These are phyloP conservation scores for Scrobipalpa costella DNA, from an alignment of 2,888 invertebrate species.

Conservation along the genomic window DNA sequence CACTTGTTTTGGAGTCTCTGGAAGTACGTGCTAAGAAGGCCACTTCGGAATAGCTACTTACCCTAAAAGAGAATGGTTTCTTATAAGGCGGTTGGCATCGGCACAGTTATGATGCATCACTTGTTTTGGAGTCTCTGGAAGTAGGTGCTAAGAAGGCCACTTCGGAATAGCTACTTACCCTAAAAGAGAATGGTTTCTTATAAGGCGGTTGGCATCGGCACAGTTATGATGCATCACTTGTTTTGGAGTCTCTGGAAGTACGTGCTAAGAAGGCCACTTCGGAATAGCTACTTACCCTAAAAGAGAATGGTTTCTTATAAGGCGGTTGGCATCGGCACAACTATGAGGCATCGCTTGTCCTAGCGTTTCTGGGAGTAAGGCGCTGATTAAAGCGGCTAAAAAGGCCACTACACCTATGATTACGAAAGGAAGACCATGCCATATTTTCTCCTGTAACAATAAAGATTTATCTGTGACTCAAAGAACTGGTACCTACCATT, in stretches of 20 bases:
- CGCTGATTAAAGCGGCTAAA: constrained; percentile 47
- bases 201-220: constrained; percentile 53
- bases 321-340: constrained; percentile 63
- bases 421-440: constrained; percentile 60
- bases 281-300: constrained; percentile 50
- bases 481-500: neutral
- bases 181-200: constrained; percentile 52
- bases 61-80: no score
- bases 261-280: neutral
- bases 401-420: constrained; percentile 54
- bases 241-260: constrained; percentile 40
- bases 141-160: no score
- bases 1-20: no score
- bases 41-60: no score
- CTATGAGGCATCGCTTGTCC: constrained; percentile 67
- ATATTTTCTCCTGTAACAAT: constrained; percentile 58
- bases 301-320: constrained; percentile 51
- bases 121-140: no score
- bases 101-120: no score
- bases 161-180: no score
- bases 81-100: no score
- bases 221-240: neutral
- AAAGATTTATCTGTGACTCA: neutral
- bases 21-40: no score
- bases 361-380: constrained; percentile 63